These are phyloP conservation scores for Neosalanx taihuensis DNA, from an alignment of 2,797 vertebrate species.

Conservation along the genomic window DNA sequence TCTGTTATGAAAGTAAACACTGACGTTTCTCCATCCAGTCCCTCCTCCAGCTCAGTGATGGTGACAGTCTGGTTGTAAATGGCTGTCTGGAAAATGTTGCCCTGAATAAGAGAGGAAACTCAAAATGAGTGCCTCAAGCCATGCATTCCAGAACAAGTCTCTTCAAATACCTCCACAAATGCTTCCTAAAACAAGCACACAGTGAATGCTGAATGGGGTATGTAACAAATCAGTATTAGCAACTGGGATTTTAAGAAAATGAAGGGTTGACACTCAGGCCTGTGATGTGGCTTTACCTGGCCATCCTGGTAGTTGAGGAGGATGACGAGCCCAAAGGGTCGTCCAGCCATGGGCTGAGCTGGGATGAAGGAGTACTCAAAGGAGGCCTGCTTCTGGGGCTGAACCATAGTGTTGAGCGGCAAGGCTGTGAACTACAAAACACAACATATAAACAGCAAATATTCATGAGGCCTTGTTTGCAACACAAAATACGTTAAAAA, in stretches of 20 bases:
- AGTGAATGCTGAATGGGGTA: not conserved
- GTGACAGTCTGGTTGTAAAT: conserved; percentile 80
- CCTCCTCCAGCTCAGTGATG: conserved; percentile 73
- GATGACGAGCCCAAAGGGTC: conserved; percentile 76
- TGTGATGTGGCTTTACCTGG: conserved; percentile 55
- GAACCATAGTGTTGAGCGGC: conserved; percentile 67
- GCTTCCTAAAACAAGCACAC: not conserved
- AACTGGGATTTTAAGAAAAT: too few species aligned
- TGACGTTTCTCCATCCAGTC: conserved; percentile 79
- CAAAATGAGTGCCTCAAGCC: not conserved
- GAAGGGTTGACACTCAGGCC: not conserved
- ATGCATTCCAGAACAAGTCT: not conserved
- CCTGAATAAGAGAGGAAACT: conserved; percentile 48
- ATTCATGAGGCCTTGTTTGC: not conserved
- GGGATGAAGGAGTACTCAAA: conserved; percentile 81
- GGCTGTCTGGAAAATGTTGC: conserved; percentile 69
- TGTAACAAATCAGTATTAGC: too few species aligned
- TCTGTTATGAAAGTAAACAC: conserved; percentile 11
- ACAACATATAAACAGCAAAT: conserved; percentile 17
- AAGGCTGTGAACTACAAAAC: conserved; percentile 74
- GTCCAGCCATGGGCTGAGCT: conserved; percentile 74
- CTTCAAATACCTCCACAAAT: not conserved
- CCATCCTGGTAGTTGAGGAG: conserved; percentile 72
- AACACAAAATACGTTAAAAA: not conserved
- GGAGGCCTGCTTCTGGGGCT: conserved; percentile 72